A percentile compares a stretch with the other conserved stretches of the same genome.
Conservation (phyloP, 35 echinoderm and acorn worm genomes). For the Acanthaster planci region DNA sequence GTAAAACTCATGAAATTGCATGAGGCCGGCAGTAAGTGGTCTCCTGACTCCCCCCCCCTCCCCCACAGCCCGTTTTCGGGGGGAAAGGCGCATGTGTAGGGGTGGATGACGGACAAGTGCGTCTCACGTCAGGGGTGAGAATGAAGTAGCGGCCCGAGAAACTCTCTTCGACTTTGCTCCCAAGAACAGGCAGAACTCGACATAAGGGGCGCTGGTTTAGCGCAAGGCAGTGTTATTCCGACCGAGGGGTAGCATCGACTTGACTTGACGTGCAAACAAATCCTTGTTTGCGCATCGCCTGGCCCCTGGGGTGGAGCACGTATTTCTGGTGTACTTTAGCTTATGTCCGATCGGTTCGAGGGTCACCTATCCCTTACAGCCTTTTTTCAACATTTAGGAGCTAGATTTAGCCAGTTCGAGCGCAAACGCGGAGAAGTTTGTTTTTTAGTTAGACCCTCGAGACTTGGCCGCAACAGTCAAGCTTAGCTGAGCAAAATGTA, state of each 20-base stretch:
- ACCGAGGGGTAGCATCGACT: not conserved
- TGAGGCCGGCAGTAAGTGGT: not conserved
- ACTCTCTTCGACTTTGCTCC: not conserved
- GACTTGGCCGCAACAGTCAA: not conserved
- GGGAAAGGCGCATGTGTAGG: no score
- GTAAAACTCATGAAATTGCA: conserved; percentile 20
- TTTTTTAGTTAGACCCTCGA: not conserved
- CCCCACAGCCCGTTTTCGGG: no score
- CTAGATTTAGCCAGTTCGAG: no score
- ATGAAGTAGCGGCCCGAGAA: not conserved
- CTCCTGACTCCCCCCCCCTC: not conserved
- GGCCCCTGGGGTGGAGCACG: not conserved
- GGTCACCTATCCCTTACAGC: not conserved
- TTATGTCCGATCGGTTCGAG: not conserved
- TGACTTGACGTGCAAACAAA: not conserved
- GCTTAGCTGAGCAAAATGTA: not conserved
- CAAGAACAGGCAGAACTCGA: not conserved
- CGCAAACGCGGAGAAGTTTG: no score
- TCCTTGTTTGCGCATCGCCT: not conserved
- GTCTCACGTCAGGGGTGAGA: not conserved
- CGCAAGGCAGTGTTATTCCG: not conserved
- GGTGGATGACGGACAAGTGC: no score
- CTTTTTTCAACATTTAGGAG: not conserved
- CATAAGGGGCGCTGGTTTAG: not conserved
- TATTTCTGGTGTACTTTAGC: no score